A percentile compares a stretch with the other conserved stretches of the same genome.
Conservation (phyloP, 1,140 invertebrate species). For the Linepithema humile region DNA sequence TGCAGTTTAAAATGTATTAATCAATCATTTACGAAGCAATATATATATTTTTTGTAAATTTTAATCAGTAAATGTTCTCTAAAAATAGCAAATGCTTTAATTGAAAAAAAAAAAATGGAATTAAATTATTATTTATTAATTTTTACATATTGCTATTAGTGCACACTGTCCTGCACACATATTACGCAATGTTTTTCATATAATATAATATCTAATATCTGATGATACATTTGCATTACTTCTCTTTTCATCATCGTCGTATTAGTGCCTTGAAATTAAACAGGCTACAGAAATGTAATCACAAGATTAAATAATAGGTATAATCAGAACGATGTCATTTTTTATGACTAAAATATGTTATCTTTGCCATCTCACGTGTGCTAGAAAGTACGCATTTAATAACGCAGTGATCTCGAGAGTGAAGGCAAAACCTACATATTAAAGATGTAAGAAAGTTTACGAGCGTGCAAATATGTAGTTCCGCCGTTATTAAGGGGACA, state of each 20-base stretch:
- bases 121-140: neutral
- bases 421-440: slow-evolving; percentile 38
- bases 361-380: neutral
- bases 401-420: slow-evolving; percentile 30
- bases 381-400: slow-evolving; percentile 30
- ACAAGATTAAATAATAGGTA: slow-evolving; percentile 16
- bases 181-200: neutral
- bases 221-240: neutral
- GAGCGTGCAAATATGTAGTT: neutral
- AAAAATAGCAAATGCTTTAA: too few relatives aligned
- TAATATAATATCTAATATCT: neutral
- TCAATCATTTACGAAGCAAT: neutral
- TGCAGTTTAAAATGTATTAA: neutral
- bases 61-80: too few relatives aligned
- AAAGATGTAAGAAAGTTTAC: slow-evolving; percentile 45
- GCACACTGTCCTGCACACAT: neutral
- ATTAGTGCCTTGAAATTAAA: neutral
- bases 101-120: neutral
- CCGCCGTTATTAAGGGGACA: slow-evolving; percentile 24
- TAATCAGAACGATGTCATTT: neutral
- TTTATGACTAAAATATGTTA: neutral
- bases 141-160: neutral
- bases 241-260: neutral
- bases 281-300: neutral
- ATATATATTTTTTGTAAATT: too few relatives aligned